These are phyloP conservation scores for Scaptomyza reducta DNA, from an alignment of 2,888 invertebrate genomes.

Conservation along the genomic window DNA sequence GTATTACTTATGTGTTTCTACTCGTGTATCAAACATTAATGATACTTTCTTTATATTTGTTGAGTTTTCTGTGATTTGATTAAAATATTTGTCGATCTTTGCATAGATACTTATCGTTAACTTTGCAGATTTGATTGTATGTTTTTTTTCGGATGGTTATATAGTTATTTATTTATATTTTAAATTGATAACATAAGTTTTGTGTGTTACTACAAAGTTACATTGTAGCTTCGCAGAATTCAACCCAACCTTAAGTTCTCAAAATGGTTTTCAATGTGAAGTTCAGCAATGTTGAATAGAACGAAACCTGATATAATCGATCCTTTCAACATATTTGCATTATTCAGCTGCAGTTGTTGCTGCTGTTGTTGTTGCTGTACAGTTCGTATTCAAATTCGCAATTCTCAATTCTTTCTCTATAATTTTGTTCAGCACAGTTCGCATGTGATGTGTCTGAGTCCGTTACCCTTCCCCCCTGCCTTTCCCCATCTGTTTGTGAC, in stretches of 20 bases:
- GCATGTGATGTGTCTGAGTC: conserved; percentile 23
- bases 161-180: too few relatives aligned
- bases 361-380: background rate
- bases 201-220: background rate
- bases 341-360: background rate
- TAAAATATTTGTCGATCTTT: too few relatives aligned
- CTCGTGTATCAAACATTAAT: too few relatives aligned
- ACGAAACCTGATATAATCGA: conserved; percentile 6
- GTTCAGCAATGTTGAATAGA: background rate
- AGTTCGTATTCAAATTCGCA: conserved; percentile 67
- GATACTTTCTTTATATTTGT: too few relatives aligned
- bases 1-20: too few relatives aligned
- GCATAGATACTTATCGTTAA: too few relatives aligned
- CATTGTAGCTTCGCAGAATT: background rate
- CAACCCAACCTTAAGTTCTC: background rate
- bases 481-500: conserved; percentile 36
- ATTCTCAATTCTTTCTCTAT: conserved; percentile 42
- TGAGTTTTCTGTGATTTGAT: too few relatives aligned
- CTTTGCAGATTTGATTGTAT: too few relatives aligned
- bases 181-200: too few relatives aligned
- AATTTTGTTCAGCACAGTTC: conserved; percentile 43
- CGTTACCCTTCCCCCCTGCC: background rate
- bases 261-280: background rate
- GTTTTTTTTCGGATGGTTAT: too few relatives aligned
- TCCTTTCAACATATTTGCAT: conserved; percentile 10